These are phyloP conservation scores for Dendrolimus punctatus DNA, from an alignment of 1,140 invertebrate genomes.

Conservation along the genomic window DNA sequence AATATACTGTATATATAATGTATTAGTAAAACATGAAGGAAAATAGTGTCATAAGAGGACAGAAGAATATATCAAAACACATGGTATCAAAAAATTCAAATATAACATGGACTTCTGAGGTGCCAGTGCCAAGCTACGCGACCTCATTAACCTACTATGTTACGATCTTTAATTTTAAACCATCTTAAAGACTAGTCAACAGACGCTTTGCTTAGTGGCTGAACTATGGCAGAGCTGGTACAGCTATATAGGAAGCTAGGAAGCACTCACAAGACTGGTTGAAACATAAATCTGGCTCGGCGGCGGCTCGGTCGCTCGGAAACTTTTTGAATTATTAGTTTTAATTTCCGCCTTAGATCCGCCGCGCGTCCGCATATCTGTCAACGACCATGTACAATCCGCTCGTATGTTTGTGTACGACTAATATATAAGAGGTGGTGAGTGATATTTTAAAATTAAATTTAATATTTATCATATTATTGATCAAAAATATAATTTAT, in stretches of 20 bases:
- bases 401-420: constrained; percentile 16
- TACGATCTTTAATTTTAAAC: neutral
- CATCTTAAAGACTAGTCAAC: neutral
- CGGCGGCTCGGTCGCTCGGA: constrained; percentile 65
- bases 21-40: too few species aligned
- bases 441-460: constrained; percentile 2
- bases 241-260: constrained; percentile 49
- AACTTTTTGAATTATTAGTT: constrained; percentile 74
- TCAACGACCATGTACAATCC: constrained; percentile 46
- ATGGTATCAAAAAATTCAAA: too few species aligned
- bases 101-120: too few species aligned
- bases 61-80: neutral
- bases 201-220: constrained; percentile 7
- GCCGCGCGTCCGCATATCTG: constrained; percentile 57
- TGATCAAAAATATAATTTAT: too few species aligned
- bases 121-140: too few species aligned
- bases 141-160: too few species aligned
- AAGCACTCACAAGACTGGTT: constrained; percentile 58
- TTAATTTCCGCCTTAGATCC: constrained; percentile 72
- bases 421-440: constrained; percentile 16
- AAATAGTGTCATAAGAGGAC: neutral
- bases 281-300: constrained; percentile 61
- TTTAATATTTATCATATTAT: neutral
- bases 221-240: constrained; percentile 14
- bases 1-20: too few species aligned